Evolutionary conservation across 2,113 vertebrate species (phyloP), one percentile per base, ranked within the genome.

Genomic region (Riparia riparia): DNA sequence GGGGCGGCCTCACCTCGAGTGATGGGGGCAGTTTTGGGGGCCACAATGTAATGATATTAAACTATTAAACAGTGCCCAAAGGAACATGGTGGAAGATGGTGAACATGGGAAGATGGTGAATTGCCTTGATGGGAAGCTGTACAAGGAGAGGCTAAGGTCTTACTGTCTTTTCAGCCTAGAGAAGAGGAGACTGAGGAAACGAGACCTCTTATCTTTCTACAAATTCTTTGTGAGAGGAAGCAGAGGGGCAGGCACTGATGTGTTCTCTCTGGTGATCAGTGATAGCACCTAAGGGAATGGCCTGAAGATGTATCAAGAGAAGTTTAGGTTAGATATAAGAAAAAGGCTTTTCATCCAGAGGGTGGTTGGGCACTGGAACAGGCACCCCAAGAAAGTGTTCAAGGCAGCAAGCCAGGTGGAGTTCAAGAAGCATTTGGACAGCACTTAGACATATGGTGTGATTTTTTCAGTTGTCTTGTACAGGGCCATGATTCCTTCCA

Each of bases 1-100:
- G 60, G 7, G 5, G 8, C 0, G 0, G 45, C 60, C 28, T 66
- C 53, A 45, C 6, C 8, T 41, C 0, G 0, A 41, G 9, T 6
- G 0, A 7, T 68, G 39, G 1, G 25, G 0, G 7, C 4, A 4
- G 29, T 12, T 53, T 47, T 29, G 53, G 19, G 24, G 8, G 7
- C 8, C 4, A 12, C 6, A 53, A 16, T 32, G 20, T 18, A 37
- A 41, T 12, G 11, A 41, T 47, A 45, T 18, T 15, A 45, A 25
- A 7, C 6, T 39, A 16, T 39, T 25, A 60, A 58, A 68, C 5
- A 41, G 3, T 14, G 17, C 3, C 39, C 69, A 60, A 31, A 60
- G 13, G 13, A 74, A 37, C 9, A 37, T 19, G 34, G 37, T 37
- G 9, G 19, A 58, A 45, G 22, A 25, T 4, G 7, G 6, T 60